Evolutionary conservation across 1,140 invertebrate genomes (phyloP), one percentile per base, ranked within the genome.

Genomic region (Drosophila simulans): DNA sequence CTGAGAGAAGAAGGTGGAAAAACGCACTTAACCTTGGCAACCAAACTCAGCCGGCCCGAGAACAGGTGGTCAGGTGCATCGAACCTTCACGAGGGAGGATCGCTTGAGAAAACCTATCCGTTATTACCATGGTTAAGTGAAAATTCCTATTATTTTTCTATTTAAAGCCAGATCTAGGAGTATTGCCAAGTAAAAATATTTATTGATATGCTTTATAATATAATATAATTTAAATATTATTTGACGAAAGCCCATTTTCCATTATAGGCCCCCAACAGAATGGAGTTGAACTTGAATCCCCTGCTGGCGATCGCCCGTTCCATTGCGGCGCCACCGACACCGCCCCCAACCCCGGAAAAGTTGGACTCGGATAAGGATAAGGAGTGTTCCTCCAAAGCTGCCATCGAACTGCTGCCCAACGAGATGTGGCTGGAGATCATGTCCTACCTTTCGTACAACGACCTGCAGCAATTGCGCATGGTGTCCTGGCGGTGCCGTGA

Each of bases 381-480:
- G 10, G 31, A 48, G 10, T 27, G 0, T 10, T 10, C 4, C 3
- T 10, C 1, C 5, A 22, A 11, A 10, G 51, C 62, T 1, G 59
- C 82, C 55, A 74, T 89, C 15, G 75, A 90, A 11, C 37, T 74
- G 13, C 46, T 91, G 40, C 90, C 90, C 11, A 85, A 78, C 35
- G 90, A 91, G 34, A 20, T 91, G 42, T 79, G 85, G 73, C 60
- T 91, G 25, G 77, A 91, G 48, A 79, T 91, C 3, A 86, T 91
- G 65, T 52, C 70, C 3, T 91, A 86, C 60, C 64, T 91, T 25
- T 64, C 86, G 1, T 91, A 76, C 54, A 54, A 53, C 39, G 90
- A 91, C 73, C 45, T 90, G 35, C 76, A 82, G 57, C 80, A 90
- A 7, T 27, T 90, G n/a, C 73, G 78, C 0, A 37, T 91, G 64